Base-by-base conservation (phyloP, 2,888 invertebrate genomes). In the Blastobasis lacticolella region DNA sequence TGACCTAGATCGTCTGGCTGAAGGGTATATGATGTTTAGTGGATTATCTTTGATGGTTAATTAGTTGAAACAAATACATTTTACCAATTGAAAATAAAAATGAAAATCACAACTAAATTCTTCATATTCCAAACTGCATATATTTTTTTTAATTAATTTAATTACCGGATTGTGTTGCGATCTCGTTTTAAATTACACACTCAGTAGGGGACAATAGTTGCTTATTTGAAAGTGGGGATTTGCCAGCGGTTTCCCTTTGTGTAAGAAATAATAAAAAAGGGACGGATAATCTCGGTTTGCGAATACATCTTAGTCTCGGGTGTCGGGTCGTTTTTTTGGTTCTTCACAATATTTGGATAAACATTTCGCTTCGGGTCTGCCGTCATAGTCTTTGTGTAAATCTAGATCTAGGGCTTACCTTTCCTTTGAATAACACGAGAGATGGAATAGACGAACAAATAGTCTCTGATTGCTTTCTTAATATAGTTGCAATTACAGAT, bases 211-310 rank as follows among this genome's bases (percentile, higher is more conserved):
- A 53, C 56, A 58, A 60, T 54, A 59, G 61, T 61, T 60, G 59
- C 62, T 62, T 67, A 62, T 62, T 56, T 57, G 62, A 60, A 66
- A 71, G 64, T 68, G 64, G 60, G 63, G 69, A 67, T 68, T 71
- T 71, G 57, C 59, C 57, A 53, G 56, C 59, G 62, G 65, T 63
- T 60, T 64, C 59, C 65, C 54, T 71, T 74, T 73, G 70, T 71
- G 67, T 54, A 61, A 59, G 66, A 68, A 67, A 73, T 71, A 73
- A 72, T 73, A 69, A 71, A 71, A 69, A 70, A 69, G 66, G 69
- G 62, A 63, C 58, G 60, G 62, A 64, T 67, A 61, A 72, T 70
- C 64, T 64, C 57, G 23, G 23, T 23, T 2, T 23, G 23, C 52
- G 57, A 59, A 56, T 61, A 59, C 58, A 61, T 66, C 62, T 66